Evolutionary conservation across 2,797 vertebrate genomes (phyloP).

Genomic region (Pseudomugil gertrudae): DNA sequence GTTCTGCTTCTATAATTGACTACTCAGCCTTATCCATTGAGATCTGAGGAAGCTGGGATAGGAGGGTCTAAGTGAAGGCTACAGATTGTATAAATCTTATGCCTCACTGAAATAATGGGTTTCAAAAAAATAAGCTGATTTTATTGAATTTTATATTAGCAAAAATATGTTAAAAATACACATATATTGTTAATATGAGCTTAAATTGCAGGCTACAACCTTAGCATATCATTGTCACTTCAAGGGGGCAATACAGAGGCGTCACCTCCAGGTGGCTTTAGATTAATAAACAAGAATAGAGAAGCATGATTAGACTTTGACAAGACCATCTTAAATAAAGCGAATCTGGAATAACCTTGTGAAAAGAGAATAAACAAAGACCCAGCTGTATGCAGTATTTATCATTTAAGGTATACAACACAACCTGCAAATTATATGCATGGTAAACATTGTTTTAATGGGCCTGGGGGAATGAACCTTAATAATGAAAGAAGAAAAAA

Average conservation of each 20-base stretch:
- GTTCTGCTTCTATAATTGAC: constrained; percentile 55
- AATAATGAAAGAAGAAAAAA: background rate
- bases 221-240: background rate
- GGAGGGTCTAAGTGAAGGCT: constrained; percentile 47
- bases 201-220: background rate
- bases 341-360: background rate
- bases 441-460: background rate
- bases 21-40: constrained; percentile 68
- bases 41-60: constrained; percentile 33
- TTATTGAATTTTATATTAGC: background rate
- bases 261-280: background rate
- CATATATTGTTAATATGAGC: background rate
- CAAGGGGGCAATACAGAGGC: background rate
- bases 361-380: background rate
- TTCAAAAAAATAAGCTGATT: background rate
- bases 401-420: background rate
- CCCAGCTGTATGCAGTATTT: background rate
- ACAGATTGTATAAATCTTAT: background rate
- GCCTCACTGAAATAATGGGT: background rate
- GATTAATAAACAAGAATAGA: background rate
- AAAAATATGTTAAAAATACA: background rate
- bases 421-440: background rate
- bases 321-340: background rate
- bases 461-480: background rate
- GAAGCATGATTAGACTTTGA: background rate